Evolutionary conservation across 2,888 invertebrate species (phyloP).

Genomic region (Noctua janthe): DNA sequence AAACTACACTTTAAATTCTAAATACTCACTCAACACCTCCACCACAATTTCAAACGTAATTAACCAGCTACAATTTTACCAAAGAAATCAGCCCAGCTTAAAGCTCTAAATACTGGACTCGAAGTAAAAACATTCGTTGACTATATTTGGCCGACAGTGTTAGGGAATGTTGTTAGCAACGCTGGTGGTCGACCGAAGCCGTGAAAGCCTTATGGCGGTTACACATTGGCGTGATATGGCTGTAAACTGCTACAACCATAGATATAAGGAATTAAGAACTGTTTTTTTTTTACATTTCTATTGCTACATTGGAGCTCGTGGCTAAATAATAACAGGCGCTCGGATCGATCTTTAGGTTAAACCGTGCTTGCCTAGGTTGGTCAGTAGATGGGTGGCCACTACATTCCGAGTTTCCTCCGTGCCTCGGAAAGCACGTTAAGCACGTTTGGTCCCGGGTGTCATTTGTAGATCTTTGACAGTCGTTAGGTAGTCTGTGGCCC

Average conservation of each 20-base stretch:
- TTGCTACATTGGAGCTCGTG: too few relatives aligned
- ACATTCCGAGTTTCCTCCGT: too few relatives aligned
- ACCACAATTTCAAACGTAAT: slow-evolving; percentile 11
- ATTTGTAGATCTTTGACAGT: too few relatives aligned
- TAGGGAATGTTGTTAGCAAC: slow-evolving; percentile 47
- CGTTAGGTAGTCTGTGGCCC: too few relatives aligned
- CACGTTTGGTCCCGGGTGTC: too few relatives aligned
- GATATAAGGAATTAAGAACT: not conserved
- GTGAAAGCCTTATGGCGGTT: slow-evolving; percentile 42
- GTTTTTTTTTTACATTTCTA: not conserved
- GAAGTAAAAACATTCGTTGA: slow-evolving; percentile 48
- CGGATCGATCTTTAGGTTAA: too few relatives aligned
- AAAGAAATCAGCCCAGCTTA: slow-evolving; percentile 33
- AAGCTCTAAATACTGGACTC: slow-evolving; percentile 40
- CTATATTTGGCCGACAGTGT: slow-evolving; percentile 54
- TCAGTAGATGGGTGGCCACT: too few relatives aligned
- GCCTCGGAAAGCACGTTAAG: too few relatives aligned
- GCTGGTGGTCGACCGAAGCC: slow-evolving; percentile 48
- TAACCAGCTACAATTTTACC: slow-evolving; percentile 33
- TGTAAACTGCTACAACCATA: not conserved
- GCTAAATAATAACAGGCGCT: too few relatives aligned
- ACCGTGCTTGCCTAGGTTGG: too few relatives aligned
- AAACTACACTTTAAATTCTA: not conserved
- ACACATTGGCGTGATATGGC: slow-evolving; percentile 26
- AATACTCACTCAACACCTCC: slow-evolving; percentile 1